Conservation (phyloP, 2,888 invertebrate genomes). For the Cephus pulcher region DNA sequence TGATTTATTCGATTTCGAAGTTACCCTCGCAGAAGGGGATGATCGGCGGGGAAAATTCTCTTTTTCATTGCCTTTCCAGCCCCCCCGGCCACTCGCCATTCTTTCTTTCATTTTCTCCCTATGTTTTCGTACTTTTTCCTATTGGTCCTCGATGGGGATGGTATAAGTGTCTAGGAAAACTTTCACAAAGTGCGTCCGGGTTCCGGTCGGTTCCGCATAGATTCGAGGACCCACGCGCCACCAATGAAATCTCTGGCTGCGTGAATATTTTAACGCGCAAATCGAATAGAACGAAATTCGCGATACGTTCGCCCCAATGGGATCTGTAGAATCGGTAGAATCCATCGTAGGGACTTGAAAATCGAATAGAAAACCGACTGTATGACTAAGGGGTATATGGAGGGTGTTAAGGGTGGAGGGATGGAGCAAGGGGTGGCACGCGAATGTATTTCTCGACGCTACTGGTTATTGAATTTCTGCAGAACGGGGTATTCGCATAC, state of each 20-base stretch:
- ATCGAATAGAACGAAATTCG: conserved; percentile 36
- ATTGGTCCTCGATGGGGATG: conserved; percentile 7
- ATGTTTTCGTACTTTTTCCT: conserved; percentile 14
- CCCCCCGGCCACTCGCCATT: conserved; percentile 8
- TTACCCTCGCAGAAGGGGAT: not conserved
- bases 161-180: conserved; percentile 26
- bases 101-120: conserved; percentile 10
- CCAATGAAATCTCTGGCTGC: conserved; percentile 53
- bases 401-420: not conserved
- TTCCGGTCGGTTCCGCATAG: conserved; percentile 18
- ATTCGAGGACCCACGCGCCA: conserved; percentile 42
- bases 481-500: conserved; percentile 33
- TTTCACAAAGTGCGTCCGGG: conserved; percentile 19
- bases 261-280: conserved; percentile 59
- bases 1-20: conserved; percentile 35
- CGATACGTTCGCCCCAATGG: not conserved
- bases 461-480: conserved; percentile 56
- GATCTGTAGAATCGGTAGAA: not conserved
- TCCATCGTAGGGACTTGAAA: not conserved
- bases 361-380: not conserved
- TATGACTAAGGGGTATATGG: not conserved
- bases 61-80: not conserved
- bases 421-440: conserved; percentile 1
- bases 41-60: not conserved
- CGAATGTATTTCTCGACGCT: conserved; percentile 47